Conservation (phyloP, 2,797 vertebrate species). For the Cyprinella venusta region DNA sequence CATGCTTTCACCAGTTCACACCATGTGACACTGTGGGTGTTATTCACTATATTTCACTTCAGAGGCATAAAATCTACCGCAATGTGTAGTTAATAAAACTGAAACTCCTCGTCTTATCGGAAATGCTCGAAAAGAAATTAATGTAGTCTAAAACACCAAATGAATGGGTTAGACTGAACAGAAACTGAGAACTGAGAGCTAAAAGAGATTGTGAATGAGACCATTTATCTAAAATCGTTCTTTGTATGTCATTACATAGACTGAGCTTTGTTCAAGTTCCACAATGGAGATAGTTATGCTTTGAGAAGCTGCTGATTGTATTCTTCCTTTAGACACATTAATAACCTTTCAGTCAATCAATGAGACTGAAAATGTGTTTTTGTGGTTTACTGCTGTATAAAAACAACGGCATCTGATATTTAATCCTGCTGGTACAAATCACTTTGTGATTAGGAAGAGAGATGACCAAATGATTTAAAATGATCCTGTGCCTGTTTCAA, state of each 20-base stretch:
- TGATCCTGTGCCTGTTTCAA: neutral
- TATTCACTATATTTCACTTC: constrained; percentile 51
- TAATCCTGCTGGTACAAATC: constrained; percentile 44
- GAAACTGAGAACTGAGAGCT: constrained; percentile 49
- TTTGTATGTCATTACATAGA: constrained; percentile 42
- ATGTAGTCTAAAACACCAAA: constrained; percentile 39
- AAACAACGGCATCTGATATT: neutral
- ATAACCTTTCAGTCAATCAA: constrained; percentile 4
- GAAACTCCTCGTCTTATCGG: constrained; percentile 26
- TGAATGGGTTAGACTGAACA: constrained; percentile 6
- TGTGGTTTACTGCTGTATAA: constrained; percentile 12
- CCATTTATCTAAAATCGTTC: constrained; percentile 48
- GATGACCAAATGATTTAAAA: constrained; percentile 5
- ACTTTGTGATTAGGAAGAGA: neutral
- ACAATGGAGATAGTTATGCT: constrained; percentile 31
- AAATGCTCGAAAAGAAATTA: constrained; percentile 25
- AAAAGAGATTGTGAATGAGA: constrained; percentile 46
- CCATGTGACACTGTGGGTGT: constrained; percentile 52
- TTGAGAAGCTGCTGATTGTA: constrained; percentile 17
- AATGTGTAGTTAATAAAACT: constrained; percentile 42
- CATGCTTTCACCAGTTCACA: constrained; percentile 59
- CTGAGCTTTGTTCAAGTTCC: constrained; percentile 47
- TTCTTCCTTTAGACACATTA: constrained; percentile 8
- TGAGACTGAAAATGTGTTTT: constrained; percentile 15
- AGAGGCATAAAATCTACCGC: constrained; percentile 47